phyloP scores from a whole-genome alignment of 2,113 vertebrate species.

The Delphinapterus leucas region DNA sequence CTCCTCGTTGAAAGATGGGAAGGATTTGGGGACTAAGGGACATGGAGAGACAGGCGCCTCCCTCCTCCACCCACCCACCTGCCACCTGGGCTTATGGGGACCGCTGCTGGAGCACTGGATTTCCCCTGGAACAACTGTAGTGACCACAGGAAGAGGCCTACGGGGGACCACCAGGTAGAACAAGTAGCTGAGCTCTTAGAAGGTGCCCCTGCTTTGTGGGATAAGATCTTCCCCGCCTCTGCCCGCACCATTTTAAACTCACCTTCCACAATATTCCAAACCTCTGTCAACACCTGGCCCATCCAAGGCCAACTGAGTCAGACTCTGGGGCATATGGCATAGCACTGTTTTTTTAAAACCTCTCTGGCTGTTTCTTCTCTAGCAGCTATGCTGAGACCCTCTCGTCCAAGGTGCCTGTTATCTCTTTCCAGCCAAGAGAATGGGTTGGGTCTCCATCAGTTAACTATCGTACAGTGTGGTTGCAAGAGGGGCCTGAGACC shows the following conservation, averaged over 20 bases:
- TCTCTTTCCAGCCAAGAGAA: neutral
- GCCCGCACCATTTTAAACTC: neutral
- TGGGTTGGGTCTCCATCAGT: neutral
- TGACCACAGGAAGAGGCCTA: neutral
- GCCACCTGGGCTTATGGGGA: neutral
- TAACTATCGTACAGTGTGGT: accelerated
- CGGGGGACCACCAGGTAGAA: neutral
- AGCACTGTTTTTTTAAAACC: neutral
- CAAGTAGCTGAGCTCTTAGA: neutral
- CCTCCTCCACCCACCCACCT: too few species aligned
- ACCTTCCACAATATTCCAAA: neutral
- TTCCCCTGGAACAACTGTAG: neutral
- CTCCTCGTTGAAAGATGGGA: neutral
- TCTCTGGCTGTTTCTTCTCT: neutral
- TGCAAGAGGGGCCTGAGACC: neutral
- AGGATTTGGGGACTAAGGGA: neutral
- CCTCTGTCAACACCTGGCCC: neutral
- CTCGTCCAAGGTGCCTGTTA: neutral
- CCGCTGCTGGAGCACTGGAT: neutral
- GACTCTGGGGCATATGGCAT: neutral
- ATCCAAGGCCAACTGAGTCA: neutral
- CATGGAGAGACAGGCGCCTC: neutral
- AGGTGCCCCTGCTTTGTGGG: neutral
- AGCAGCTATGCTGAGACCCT: neutral
- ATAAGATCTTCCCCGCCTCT: neutral